Conservation (phyloP, 1,140 invertebrate species). For the Zaprionus camerounensis region DNA sequence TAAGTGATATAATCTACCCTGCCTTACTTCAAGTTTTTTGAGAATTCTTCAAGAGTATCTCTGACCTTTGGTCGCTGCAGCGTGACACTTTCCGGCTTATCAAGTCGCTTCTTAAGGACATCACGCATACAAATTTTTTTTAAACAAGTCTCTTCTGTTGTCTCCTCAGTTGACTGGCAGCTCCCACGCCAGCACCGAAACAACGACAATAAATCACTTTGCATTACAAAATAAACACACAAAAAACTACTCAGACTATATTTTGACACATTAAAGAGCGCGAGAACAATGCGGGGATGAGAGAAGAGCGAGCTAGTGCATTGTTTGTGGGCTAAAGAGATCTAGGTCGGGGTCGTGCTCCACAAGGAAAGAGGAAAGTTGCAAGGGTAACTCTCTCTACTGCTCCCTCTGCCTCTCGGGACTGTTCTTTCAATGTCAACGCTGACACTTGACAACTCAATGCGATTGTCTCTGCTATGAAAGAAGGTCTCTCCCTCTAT, state of each 20-base stretch:
- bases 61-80: not conserved
- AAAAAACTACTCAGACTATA: conserved; percentile 58
- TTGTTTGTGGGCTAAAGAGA: conserved; percentile 20
- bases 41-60: not conserved
- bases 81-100: conserved; percentile 2
- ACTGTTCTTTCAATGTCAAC: conserved; percentile 70
- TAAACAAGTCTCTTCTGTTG: not conserved
- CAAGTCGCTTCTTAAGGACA: not conserved
- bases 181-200: conserved; percentile 63
- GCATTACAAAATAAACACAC: conserved; percentile 53
- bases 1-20: not conserved
- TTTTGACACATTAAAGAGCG: conserved; percentile 81
- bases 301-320: conserved; percentile 17
- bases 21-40: not conserved
- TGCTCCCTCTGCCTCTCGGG: not conserved
- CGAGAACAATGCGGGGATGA: conserved; percentile 54
- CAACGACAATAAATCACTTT: conserved; percentile 76
- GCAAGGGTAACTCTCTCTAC: conserved; percentile 9
- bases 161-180: conserved; percentile 5
- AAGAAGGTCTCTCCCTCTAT: not conserved
- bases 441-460: conserved; percentile 82
- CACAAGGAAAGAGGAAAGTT: conserved; percentile 21
- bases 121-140: conserved; percentile 28
- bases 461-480: conserved; percentile 52
- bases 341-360: conserved; percentile 21